Percentiles rank a stretch among this genome's conserved stretches.
Evolutionary conservation across 2,113 vertebrate species (phyloP).

Genomic region (Amphilophus citrinellus): DNA sequence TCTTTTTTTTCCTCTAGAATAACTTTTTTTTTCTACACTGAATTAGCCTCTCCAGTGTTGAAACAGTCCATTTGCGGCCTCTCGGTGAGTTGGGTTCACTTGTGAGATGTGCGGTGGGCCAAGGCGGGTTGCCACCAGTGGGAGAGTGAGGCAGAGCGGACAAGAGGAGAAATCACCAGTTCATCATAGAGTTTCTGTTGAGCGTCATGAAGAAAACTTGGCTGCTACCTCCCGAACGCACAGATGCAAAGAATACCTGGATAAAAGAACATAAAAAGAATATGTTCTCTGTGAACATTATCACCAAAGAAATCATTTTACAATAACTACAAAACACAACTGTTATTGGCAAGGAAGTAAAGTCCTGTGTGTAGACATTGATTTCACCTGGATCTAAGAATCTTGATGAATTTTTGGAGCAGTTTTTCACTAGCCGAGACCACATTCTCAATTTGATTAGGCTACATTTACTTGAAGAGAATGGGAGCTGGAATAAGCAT

Average conservation of each 20-base stretch:
- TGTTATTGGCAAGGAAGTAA: not conserved
- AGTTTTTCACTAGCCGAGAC: not conserved
- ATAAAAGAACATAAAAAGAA: not conserved
- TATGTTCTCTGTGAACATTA: not conserved
- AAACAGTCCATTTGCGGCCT: slow-evolving; percentile 38
- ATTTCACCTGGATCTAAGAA: too few relatives aligned
- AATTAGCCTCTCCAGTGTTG: slow-evolving; percentile 46
- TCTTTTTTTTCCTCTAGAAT: slow-evolving; percentile 29
- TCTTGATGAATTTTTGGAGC: too few relatives aligned
- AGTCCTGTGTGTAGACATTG: too few relatives aligned
- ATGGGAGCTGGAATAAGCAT: not conserved
- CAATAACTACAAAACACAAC: not conserved
- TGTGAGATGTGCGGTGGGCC: slow-evolving; percentile 47
- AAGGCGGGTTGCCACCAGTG: slow-evolving; percentile 25
- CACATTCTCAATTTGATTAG: not conserved
- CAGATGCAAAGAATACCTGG: slow-evolving; percentile 98
- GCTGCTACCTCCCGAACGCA: slow-evolving; percentile 97
- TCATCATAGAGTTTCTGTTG: slow-evolving; percentile 99
- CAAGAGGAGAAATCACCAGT: slow-evolving; percentile 90
- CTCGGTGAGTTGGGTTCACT: slow-evolving; percentile 7
- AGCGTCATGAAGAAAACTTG: slow-evolving; percentile 99
- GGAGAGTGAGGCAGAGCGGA: slow-evolving; percentile 42
- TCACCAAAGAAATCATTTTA: not conserved
- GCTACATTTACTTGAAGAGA: not conserved
- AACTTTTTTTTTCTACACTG: slow-evolving; percentile 12